These are phyloP conservation scores for Peromyscus eremicus DNA, from an alignment of 2,797 vertebrate genomes.

Conservation along the genomic window DNA sequence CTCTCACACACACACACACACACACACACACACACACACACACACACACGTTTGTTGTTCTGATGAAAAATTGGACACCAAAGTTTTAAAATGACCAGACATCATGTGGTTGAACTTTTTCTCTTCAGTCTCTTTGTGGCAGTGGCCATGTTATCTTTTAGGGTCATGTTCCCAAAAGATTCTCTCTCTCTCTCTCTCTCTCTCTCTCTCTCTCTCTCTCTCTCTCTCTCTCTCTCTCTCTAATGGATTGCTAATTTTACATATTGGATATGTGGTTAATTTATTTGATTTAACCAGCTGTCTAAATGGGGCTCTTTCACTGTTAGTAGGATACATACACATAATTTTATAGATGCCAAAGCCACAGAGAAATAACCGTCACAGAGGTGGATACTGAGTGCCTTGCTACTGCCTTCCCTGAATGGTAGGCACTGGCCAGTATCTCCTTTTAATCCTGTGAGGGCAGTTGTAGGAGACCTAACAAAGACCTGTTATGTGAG, in stretches of 20 bases:
- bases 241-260: conserved; percentile 41
- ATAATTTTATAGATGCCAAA: background rate
- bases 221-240: background rate
- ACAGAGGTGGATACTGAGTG: background rate
- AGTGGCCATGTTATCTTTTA: too few relatives aligned
- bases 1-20: too few relatives aligned
- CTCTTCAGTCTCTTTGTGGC: too few relatives aligned
- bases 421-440: background rate
- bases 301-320: background rate
- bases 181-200: too few relatives aligned
- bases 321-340: background rate
- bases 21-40: too few relatives aligned
- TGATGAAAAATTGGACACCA: too few relatives aligned
- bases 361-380: background rate
- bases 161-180: too few relatives aligned
- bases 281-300: background rate
- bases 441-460: background rate
- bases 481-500: background rate
- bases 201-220: background rate
- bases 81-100: too few relatives aligned
- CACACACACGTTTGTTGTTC: too few relatives aligned
- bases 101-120: too few relatives aligned
- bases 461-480: background rate
- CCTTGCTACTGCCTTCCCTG: background rate
- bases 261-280: conserved; percentile 11